Evolutionary conservation across 1,140 invertebrate genomes (phyloP).

Genomic region (Delia radicum): DNA sequence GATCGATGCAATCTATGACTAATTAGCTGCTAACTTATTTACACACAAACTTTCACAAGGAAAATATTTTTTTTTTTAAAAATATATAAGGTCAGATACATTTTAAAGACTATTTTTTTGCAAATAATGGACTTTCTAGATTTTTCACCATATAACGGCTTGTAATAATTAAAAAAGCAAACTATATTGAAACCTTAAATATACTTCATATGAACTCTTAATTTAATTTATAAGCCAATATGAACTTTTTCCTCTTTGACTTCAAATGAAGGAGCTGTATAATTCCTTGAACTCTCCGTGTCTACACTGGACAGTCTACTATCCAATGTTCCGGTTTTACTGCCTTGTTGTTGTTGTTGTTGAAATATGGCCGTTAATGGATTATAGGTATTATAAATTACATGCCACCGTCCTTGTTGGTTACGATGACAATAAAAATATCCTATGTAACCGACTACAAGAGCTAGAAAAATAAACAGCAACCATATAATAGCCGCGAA

Average conservation of each 20-base stretch:
- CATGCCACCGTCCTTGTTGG: slow-evolving; percentile 45
- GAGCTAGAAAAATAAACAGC: not conserved
- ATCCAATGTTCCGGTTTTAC: slow-evolving; percentile 10
- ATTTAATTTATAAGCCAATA: slow-evolving; percentile 32
- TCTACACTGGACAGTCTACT: slow-evolving; percentile 12
- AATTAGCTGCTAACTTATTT: too few species aligned
- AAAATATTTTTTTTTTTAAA: too few species aligned
- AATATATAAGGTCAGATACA: too few species aligned
- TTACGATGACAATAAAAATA: slow-evolving; percentile 43
- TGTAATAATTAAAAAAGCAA: too few species aligned
- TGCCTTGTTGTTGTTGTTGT: not conserved
- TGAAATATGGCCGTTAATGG: slow-evolving; percentile 40
- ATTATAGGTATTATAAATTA: slow-evolving; percentile 56
- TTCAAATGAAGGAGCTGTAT: slow-evolving; percentile 32
- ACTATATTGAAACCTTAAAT: too few species aligned
- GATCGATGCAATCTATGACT: too few species aligned
- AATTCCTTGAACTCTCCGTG: slow-evolving; percentile 25
- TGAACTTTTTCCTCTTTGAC: slow-evolving; percentile 29
- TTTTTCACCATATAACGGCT: too few species aligned
- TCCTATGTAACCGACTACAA: slow-evolving; percentile 33
- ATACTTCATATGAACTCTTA: too few species aligned
- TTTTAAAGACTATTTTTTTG: too few species aligned
- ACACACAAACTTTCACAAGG: too few species aligned
- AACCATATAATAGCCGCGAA: not conserved
- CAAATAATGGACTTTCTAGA: too few species aligned